Percentiles rank a stretch among this genome's conserved stretches.
Conservation (phyloP, 2,888 invertebrate species). For the Hermaeophaga mercurialis region DNA sequence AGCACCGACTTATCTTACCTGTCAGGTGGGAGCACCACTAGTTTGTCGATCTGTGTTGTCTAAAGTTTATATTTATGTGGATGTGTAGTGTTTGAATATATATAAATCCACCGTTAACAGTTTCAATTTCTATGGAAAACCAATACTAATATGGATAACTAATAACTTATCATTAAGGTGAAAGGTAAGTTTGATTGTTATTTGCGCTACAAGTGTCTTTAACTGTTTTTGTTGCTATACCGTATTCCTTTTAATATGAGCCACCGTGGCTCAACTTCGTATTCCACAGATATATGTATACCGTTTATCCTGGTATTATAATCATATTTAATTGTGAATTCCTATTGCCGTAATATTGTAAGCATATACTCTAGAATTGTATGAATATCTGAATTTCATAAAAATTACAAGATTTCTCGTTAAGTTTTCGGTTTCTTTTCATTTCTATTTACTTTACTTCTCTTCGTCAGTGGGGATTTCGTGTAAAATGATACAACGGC, state of each 20-base stretch:
- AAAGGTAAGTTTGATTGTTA: slow-evolving; percentile 32
- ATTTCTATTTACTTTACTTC: slow-evolving; percentile 15
- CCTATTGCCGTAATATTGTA: neutral
- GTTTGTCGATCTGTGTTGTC: slow-evolving; percentile 35
- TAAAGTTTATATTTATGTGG: slow-evolving; percentile 27
- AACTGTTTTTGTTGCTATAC: slow-evolving; percentile 47
- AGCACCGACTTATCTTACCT: slow-evolving; percentile 38
- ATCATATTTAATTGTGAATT: neutral
- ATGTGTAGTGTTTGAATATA: slow-evolving; percentile 19
- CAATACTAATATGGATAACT: slow-evolving; percentile 34
- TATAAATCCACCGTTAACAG: slow-evolving; percentile 31
- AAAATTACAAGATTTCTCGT: slow-evolving; percentile 11
- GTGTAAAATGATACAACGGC: slow-evolving; percentile 1
- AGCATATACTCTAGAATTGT: neutral
- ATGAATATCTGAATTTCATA: slow-evolving; percentile 5
- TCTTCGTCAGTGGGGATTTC: neutral
- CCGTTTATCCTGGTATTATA: slow-evolving; percentile 8
- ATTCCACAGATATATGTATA: slow-evolving; percentile 30
- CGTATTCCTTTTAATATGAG: slow-evolving; percentile 46
- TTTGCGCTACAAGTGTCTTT: slow-evolving; percentile 15
- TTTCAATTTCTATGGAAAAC: slow-evolving; percentile 30
- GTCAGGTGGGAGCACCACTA: slow-evolving; percentile 41
- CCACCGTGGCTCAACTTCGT: slow-evolving; percentile 51
- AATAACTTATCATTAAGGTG: slow-evolving; percentile 18
- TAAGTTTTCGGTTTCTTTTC: slow-evolving; percentile 3